phyloP scores from a whole-genome alignment of 1,140 invertebrate genomes.

The Drosophila sechellia region DNA sequence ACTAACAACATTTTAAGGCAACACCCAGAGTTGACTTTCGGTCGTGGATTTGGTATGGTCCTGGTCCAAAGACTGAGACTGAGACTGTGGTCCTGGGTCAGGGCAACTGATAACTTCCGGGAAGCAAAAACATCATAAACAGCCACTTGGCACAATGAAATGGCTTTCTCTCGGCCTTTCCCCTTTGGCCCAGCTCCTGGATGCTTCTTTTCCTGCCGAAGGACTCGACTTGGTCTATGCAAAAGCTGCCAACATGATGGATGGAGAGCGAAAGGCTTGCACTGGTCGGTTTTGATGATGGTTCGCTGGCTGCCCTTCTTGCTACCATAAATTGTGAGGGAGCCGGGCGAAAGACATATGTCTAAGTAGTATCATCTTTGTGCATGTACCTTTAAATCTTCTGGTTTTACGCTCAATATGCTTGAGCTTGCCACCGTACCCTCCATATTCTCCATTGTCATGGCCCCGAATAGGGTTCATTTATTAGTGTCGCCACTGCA shows the following conservation, averaged over 20 bases:
- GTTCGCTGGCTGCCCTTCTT: slow-evolving; percentile 18
- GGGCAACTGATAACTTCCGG: slow-evolving; percentile 76
- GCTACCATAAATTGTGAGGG: slow-evolving; percentile 56
- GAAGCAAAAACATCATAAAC: slow-evolving; percentile 68
- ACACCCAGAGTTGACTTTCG: slow-evolving; percentile 56
- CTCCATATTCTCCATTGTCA: slow-evolving; percentile 49
- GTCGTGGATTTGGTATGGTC: slow-evolving; percentile 20
- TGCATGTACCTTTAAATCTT: slow-evolving; percentile 79
- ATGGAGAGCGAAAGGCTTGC: slow-evolving; percentile 42
- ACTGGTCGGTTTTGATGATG: slow-evolving; percentile 38
- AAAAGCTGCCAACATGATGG: slow-evolving; percentile 59
- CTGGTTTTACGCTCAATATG: slow-evolving; percentile 79
- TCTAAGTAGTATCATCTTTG: slow-evolving; percentile 69
- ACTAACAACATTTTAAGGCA: slow-evolving; percentile 64
- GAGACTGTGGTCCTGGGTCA: slow-evolving; percentile 18
- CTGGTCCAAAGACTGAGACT: slow-evolving; percentile 14
- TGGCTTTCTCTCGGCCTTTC: slow-evolving; percentile 17
- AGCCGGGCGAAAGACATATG: slow-evolving; percentile 59
- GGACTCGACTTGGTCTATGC: slow-evolving; percentile 37
- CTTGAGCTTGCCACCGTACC: neutral
- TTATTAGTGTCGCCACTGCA: slow-evolving; percentile 78
- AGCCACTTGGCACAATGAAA: slow-evolving; percentile 70
- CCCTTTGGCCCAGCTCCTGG: neutral
- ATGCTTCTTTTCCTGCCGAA: slow-evolving; percentile 5
- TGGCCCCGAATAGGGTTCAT: slow-evolving; percentile 57